Base-by-base conservation (phyloP, 2,797 vertebrate species). In the Epinephelus coioides region DNA sequence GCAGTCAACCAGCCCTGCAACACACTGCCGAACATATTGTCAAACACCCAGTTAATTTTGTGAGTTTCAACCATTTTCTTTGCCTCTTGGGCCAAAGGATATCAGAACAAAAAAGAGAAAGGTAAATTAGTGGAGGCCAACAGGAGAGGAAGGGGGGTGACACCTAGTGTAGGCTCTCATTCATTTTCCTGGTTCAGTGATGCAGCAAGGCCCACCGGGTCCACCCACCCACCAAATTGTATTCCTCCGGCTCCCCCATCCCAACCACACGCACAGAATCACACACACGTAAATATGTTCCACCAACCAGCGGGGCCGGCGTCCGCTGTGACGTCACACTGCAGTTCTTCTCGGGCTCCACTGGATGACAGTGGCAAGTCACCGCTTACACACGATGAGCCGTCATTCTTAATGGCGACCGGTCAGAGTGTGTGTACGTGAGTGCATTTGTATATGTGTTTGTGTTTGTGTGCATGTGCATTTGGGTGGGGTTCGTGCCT, bases 351-450 rank as follows among this genome's bases (percentile, higher is more conserved):
- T 81, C 53, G 53, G 74, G 80, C 88, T 89, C 92, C 93, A 90
- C 91, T 93, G 91, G 94, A 93, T 93, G 91, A 93, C 90, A 91
- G 90, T 88, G 91, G 89, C 87, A 92, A 89, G 87, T 91, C 85
- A 30, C 85, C 21, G 83, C 85, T 87, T 78, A 79, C 90, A 90
- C 85, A 78, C 17, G 85, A 88, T 49, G 69, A 84, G 88, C 89
- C 87, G 89, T 88, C 92, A 91, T 78, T 92, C 88, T 88, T 76
- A 91, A 92, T 90, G 90, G 90, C 87, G 87, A 62, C 88, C 3
- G 51, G 68, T 92, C 80, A 79, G 73, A 79, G 76, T 85, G 89
- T 90, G 91, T 89, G 88, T 87, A 79, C 76, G 88, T 84, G 84
- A 88, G 89, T 88, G 85, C 81, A 82, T 76, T 76, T 63, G 86